Evolutionary conservation across 1,140 invertebrate species (phyloP), one percentile per base, ranked within the genome.

Genomic region (Spodoptera frugiperda): DNA sequence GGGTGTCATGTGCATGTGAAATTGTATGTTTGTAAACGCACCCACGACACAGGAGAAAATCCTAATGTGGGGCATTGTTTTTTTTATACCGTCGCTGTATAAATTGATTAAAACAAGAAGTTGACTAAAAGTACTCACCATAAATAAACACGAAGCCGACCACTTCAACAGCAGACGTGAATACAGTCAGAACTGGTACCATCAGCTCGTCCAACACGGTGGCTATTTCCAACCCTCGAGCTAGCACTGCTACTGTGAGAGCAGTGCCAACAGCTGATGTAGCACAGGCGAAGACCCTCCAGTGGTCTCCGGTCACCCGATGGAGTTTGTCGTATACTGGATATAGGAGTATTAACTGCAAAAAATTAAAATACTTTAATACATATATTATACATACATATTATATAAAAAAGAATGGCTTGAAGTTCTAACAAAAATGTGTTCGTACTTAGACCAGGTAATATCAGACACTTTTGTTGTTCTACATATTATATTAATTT

Each of bases 91-190:
- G n/a, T n/a, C n/a, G n/a, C n/a, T n/a, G n/a, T n/a, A n/a, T n/a
- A n/a, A n/a, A n/a, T n/a, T n/a, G n/a, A n/a, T n/a, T n/a, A n/a
- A n/a, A n/a, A n/a, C n/a, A n/a, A n/a, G n/a, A n/a, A n/a, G n/a
- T n/a, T n/a, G n/a, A n/a, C n/a, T n/a, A n/a, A n/a, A n/a, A 44
- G 48, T 8, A 70, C 84, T 87, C 48, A 93, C 92, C 90, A 85
- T 93, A 93, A 81, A 93, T 91, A 79, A 89, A 92, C 12, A 90
- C 90, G 73, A 93, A 93, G 72, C 89, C 92, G 1, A 92, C 87
- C 3, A 93, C 82, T 80, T 93, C 91, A 6, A 92, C 78, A 1
- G 88, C 77, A 30, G 85, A 84, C 1, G 92, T 91, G 25, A 91
- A 89, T 1, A 89, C 82, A 54, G 87, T 87, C 6, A 93, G 74